Conservation (phyloP, 2,888 invertebrate species). For the Rhingia campestris region DNA sequence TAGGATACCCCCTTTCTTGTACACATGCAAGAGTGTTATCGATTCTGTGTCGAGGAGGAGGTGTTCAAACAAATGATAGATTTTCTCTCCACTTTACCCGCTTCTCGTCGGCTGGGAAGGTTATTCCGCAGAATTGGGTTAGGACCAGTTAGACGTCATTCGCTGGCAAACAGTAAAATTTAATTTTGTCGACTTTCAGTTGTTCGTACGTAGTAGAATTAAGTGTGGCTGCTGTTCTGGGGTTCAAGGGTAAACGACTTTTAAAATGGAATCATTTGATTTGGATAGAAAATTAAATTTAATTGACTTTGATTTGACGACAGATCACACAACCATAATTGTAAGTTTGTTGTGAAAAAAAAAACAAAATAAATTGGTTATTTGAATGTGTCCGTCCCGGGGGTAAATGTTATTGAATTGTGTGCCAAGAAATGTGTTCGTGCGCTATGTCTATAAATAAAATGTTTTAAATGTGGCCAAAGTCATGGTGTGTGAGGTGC, state of each 20-base stretch:
- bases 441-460: slow-evolving; percentile 27
- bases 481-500: too few relatives aligned
- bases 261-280: not conserved
- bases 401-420: slow-evolving; percentile 23
- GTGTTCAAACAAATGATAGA: not conserved
- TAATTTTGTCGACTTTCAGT: not conserved
- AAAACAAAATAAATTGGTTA: not conserved
- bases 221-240: not conserved
- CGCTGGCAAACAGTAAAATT: not conserved
- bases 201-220: not conserved
- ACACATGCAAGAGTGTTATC: slow-evolving; percentile 44
- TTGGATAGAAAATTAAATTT: not conserved
- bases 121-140: not conserved
- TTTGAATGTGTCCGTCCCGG: not conserved
- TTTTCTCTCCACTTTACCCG: not conserved
- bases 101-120: not conserved
- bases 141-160: slow-evolving; percentile 9
- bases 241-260: slow-evolving; percentile 27
- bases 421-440: slow-evolving; percentile 14
- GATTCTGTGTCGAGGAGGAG: slow-evolving; percentile 26
- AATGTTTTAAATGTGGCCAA: not conserved
- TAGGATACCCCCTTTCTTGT: slow-evolving; percentile 5
- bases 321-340: slow-evolving; percentile 4
- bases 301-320: slow-evolving; percentile 23
- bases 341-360: slow-evolving; percentile 3